phyloP scores from a whole-genome alignment of 2,888 invertebrate species.

The Tetranychus truncatus region DNA sequence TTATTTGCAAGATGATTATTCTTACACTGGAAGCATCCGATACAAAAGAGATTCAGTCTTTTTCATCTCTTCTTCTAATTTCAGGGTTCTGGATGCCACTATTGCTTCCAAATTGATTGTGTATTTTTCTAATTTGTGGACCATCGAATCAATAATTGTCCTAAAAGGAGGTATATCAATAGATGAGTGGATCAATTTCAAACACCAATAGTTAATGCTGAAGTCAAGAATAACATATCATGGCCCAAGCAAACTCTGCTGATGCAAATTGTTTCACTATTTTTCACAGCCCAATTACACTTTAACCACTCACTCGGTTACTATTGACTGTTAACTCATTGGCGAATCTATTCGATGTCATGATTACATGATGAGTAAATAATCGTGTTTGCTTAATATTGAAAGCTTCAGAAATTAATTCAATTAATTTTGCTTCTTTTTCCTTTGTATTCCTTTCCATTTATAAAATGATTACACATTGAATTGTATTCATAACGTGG shows the following conservation, averaged over 20 bases:
- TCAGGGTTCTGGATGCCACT: slow-evolving; percentile 29
- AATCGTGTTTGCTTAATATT: not conserved
- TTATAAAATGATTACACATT: slow-evolving; percentile 44
- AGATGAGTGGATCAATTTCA: too few relatives aligned
- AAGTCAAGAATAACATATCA: too few relatives aligned
- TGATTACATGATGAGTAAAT: not conserved
- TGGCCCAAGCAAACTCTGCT: too few relatives aligned
- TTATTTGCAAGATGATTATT: not conserved
- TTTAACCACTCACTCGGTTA: too few relatives aligned
- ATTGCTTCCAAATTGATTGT: slow-evolving; percentile 29
- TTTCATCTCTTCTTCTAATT: slow-evolving; percentile 29
- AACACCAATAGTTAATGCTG: too few relatives aligned
- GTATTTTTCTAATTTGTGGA: slow-evolving; percentile 29
- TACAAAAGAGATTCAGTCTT: slow-evolving; percentile 30
- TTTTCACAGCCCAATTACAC: too few relatives aligned
- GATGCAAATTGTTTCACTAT: too few relatives aligned
- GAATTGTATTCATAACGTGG: too few relatives aligned
- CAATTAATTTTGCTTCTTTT: not conserved
- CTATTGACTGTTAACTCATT: not conserved
- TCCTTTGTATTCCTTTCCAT: slow-evolving; percentile 46
- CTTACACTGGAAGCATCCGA: slow-evolving; percentile 28
- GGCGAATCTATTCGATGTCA: not conserved
- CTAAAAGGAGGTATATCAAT: slow-evolving; percentile 32
- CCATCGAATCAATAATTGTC: slow-evolving; percentile 38
- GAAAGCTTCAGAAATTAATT: not conserved